Evolutionary conservation across 2,888 invertebrate genomes (phyloP), one percentile per base, ranked within the genome.

Genomic region (Sinohyriopsis cumingii): DNA sequence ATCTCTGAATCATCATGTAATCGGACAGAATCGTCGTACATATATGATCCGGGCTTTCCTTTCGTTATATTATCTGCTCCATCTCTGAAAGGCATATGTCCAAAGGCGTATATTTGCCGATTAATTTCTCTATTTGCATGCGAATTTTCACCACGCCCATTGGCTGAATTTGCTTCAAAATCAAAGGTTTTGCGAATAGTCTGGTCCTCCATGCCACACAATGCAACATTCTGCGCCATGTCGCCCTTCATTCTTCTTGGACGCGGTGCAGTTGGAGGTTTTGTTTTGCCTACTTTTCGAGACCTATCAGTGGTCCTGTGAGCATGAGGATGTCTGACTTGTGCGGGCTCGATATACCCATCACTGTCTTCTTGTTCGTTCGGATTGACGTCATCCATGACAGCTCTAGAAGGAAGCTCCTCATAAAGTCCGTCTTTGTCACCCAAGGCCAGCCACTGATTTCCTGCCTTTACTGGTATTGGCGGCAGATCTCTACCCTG

Each of bases 401-500:
- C 69, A 63, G 25, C 67, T 59, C 53, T 71, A n/a, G 59, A 63
- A 55, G 86, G 86, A 1, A 87, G 76, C 69, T 86, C 85, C 67
- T 87, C 86, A 68, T 87, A 86, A 12, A 84, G 72, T 12, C 79
- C 80, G 55, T 87, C 86, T 67, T 77, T 80, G 24, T 83, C 70
- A 5, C 67, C 24, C 9, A 63, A 55, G 20, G 71, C 65, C 5
- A 60, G 53, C 24, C 54, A 24, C 0, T 75, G 62, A 66, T 67
- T 73, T 68, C 66, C 71, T 20, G 77, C 65, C 61, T 77, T 77
- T 53, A 59, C 67, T 19, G 86, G 86, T 59, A 87, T 82, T 7
- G 86, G 86, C 5, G 86, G 86, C 61, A 87, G 79, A 66, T 85
- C 85, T 18, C 86, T 77, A 15, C 81, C 79, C 64, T 83, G 82